Conservation (phyloP, 2,113 vertebrate species). For the Tylochromis polylepis region DNA sequence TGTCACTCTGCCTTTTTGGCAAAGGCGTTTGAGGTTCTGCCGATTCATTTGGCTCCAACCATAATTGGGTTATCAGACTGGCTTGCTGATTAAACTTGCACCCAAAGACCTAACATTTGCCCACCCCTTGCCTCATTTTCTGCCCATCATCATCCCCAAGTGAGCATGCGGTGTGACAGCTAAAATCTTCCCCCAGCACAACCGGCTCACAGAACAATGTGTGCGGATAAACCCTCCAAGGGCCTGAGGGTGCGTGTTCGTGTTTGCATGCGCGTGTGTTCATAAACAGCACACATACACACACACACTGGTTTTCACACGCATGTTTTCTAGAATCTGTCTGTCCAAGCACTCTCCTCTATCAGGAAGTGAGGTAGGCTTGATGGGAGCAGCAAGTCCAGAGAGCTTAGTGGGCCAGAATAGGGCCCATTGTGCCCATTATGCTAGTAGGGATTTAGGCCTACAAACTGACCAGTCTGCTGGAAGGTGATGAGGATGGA, state of each 20-base stretch:
- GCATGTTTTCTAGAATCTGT: slow-evolving; percentile 78
- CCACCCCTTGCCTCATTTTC: slow-evolving; percentile 48
- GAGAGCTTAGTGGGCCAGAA: slow-evolving; percentile 70
- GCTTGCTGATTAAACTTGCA: slow-evolving; percentile 19
- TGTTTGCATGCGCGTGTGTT: background rate
- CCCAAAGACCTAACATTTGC: slow-evolving; percentile 19
- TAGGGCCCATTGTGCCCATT: slow-evolving; percentile 83
- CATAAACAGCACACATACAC: slow-evolving; percentile 3
- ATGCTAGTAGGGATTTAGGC: slow-evolving; percentile 80
- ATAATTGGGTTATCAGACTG: slow-evolving; percentile 20
- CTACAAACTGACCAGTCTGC: slow-evolving; percentile 83
- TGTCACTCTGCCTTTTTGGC: background rate
- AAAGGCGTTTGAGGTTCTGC: slow-evolving; percentile 7
- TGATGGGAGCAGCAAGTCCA: slow-evolving; percentile 73
- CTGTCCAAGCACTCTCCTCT: slow-evolving; percentile 84
- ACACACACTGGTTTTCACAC: slow-evolving; percentile 14
- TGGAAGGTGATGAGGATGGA: slow-evolving; percentile 87
- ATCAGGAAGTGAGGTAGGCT: slow-evolving; percentile 83
- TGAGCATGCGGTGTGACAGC: slow-evolving; percentile 85
- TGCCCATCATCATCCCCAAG: slow-evolving; percentile 72
- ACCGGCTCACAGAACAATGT: slow-evolving; percentile 78
- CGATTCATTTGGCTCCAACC: background rate
- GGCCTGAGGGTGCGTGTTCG: slow-evolving; percentile 21
- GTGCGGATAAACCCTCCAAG: slow-evolving; percentile 71
- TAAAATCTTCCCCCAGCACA: slow-evolving; percentile 81